phyloP scores from a whole-genome alignment of 2,888 invertebrate genomes.

The Eurytoma adleriae region DNA sequence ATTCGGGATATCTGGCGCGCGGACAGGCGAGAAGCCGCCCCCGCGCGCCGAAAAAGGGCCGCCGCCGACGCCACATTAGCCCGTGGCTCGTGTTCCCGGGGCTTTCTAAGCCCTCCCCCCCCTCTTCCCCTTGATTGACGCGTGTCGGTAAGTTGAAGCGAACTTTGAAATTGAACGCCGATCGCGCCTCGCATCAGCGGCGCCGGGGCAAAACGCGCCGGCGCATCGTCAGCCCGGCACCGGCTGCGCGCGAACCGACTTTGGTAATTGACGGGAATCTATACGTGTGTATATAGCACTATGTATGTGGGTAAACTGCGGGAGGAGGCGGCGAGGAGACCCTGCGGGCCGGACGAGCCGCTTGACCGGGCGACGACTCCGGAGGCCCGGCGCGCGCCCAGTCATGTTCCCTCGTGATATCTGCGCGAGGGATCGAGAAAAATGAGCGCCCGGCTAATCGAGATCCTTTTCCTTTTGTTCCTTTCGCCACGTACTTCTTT shows the following conservation, averaged over 20 bases:
- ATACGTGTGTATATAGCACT: not conserved
- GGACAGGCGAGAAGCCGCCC: not conserved
- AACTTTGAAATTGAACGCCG: constrained; percentile 51
- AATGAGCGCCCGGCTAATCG: too few relatives aligned
- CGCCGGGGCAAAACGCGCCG: not conserved
- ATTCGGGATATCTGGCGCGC: not conserved
- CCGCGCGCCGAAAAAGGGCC: not conserved
- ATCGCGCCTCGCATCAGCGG: constrained; percentile 24
- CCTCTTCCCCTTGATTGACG: constrained; percentile 40
- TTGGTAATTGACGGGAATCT: constrained; percentile 38
- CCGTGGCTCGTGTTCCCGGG: not conserved
- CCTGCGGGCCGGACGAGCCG: not conserved
- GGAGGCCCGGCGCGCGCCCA: not conserved
- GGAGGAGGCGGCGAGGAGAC: not conserved
- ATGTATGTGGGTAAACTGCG: not conserved
- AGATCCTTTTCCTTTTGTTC: not conserved
- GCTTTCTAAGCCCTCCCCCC: not conserved
- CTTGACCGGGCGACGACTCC: too few relatives aligned
- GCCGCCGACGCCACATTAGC: not conserved
- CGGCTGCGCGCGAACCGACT: constrained; percentile 29
- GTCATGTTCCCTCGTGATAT: too few relatives aligned
- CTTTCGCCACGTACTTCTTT: not conserved
- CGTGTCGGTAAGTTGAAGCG: constrained; percentile 34
- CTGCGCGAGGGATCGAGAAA: too few relatives aligned
- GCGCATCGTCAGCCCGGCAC: constrained; percentile 17